Percentiles rank a stretch among this genome's conserved stretches.
phyloP scores from a whole-genome alignment of 2,888 invertebrate species.

The Hirtodrosophila alboralis region DNA sequence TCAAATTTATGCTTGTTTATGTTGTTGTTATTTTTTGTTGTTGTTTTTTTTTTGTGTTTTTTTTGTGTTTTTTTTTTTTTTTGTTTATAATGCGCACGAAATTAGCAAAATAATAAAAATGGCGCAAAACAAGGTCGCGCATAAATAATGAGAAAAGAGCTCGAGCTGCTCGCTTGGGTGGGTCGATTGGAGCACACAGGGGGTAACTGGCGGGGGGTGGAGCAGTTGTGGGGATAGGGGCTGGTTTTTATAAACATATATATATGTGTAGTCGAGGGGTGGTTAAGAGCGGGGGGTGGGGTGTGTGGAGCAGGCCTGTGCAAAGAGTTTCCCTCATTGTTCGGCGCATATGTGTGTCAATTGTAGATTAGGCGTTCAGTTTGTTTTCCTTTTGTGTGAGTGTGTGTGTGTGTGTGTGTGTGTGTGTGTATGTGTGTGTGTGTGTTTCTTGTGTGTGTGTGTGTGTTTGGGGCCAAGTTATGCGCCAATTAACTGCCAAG shows the following conservation, averaged over 20 bases:
- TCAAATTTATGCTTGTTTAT: constrained; percentile 18
- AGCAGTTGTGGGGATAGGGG: background rate
- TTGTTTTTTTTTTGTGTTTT: constrained; percentile 16
- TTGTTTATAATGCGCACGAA: constrained; percentile 74
- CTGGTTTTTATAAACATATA: too few species aligned
- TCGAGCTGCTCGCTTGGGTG: constrained; percentile 67
- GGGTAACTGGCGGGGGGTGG: constrained; percentile 14
- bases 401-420: constrained; percentile 3
- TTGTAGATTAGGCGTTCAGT: constrained; percentile 74
- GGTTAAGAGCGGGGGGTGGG: background rate
- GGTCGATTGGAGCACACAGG: constrained; percentile 68
- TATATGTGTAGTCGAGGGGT: background rate
- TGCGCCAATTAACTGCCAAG: constrained; percentile 69
- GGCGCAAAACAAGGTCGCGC: constrained; percentile 78
- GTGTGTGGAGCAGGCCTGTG: constrained; percentile 28
- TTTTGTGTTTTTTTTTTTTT: constrained; percentile 14
- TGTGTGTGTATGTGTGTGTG: constrained; percentile 9
- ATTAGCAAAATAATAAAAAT: constrained; percentile 79
- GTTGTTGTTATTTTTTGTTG: constrained; percentile 19
- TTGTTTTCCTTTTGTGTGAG: constrained; percentile 50
- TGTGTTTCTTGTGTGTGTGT: constrained; percentile 13
- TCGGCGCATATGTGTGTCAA: constrained; percentile 75
- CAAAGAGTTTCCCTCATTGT: constrained; percentile 70
- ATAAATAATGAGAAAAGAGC: constrained; percentile 76
- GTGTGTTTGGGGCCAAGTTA: constrained; percentile 59